Base-by-base conservation (phyloP, 2,888 invertebrate genomes). In the Eucera pruinosa region DNA sequence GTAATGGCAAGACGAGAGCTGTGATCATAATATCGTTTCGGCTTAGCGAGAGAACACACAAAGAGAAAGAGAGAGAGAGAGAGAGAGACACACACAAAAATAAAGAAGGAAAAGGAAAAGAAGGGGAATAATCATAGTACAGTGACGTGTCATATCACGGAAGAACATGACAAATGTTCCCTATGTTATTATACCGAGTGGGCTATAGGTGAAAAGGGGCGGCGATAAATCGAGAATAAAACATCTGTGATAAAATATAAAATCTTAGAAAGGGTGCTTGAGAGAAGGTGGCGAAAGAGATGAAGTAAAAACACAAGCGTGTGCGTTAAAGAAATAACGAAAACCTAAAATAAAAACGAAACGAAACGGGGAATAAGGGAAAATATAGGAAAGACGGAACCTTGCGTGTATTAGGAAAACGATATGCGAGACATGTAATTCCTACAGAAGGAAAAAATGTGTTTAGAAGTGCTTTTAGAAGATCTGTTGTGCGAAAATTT, bases 191-290 rank as follows among this genome's bases (percentile, higher is more conserved):
- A 61, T 64, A 74, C 77, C 80, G 84, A 86, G 84, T 84, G 82
- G 78, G 86, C 84, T 75, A 50, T 77, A 67, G 62, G 55, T 64
- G 41, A 57, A 65, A 54, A 58, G 72, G 78, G 78, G 84, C 67
- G 77, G 55, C 70, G 62, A 70, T 82, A 78, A 86, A 71, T 76
- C 77, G 85, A 86, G 82, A 84, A 85, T 72, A 81, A 87, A 88
- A 89, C 88, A 90, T 89, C 89, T 88, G 89, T 89, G 90, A 89
- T 88, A 85, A 88, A 85, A 80, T 86, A 86, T 83, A 84, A 86
- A 87, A 86, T 85, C 84, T 83, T 86, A 87, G 84, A 74, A 81
- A 75, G 78, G 84, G 85, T 85, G 84, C 85, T 89, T 84, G 88
- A 85, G 84, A 71, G 78, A 88, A 64, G 71, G 67, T 41, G 43